Base-by-base conservation (phyloP, 2,797 vertebrate genomes). In the Tinamus major region DNA sequence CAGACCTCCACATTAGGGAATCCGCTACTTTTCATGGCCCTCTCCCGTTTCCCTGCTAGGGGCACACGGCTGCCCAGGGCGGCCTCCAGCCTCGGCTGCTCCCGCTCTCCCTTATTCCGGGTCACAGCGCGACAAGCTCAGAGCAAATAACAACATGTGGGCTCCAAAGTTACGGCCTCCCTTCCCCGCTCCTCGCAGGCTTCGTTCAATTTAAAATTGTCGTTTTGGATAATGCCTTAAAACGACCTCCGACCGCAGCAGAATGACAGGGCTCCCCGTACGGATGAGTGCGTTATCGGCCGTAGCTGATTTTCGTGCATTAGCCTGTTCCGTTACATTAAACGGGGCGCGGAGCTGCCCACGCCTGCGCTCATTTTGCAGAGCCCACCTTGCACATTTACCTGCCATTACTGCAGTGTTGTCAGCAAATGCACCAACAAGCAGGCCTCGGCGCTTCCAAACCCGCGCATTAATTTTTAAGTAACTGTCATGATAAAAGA, bases 391-490 rank as follows among this genome's bases (percentile, higher is more conserved):
- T 10, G 81, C 88, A 74, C 90, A n/a, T 76, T 75, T 91, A 82
- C 93, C 94, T 85, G 56, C 18, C 77, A 26, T 62, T 55, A 76
- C 85, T 3, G 44, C 0, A 26, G 82, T 4, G 85, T 68, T 89
- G 94, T 81, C 94, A 92, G 93, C 91, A 96, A 93, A 96, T 53
- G 85, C 10, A 88, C 1, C 41, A 89, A 94, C 95, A 92, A 95
- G 92, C 81, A 77, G 80, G 13, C 19, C 90, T 20, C 89, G 29
- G 58, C 24, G 13, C 70, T 71, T 88, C 78, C 80, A 71, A 93
- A 93, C 63, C 2, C 63, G 83, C 5, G 71, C 83, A 90, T 94
- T 96, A 93, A 95, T 96, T 96, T 96, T 96, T 95, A 90, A 96
- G 55, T 94, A 93, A 96, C 87, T 67, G 68, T 78, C 93, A 89